Percentiles rank a stretch among this genome's conserved stretches.
These are phyloP conservation scores for Pemphredon lugubris DNA, from an alignment of 2,888 invertebrate species.

Conservation along the genomic window DNA sequence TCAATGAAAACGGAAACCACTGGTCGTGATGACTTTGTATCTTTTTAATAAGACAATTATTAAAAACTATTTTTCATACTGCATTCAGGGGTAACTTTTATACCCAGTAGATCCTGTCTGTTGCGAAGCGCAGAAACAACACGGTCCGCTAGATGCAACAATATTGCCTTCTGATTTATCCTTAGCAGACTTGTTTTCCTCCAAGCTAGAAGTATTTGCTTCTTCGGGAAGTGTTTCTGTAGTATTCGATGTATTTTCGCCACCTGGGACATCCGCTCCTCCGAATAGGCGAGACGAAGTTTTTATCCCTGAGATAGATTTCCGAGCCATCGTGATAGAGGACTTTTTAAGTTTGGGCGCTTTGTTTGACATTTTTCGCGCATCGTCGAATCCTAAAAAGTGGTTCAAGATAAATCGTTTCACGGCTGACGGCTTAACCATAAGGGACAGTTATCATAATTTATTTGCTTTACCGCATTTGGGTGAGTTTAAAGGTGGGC, in stretches of 20 bases:
- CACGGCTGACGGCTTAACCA: conserved; percentile 13
- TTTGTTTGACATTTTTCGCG: conserved; percentile 24
- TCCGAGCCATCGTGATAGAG: conserved; percentile 8
- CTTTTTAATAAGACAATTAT: too few species aligned
- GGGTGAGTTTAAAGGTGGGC: conserved; percentile 4
- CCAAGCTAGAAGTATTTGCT: not conserved
- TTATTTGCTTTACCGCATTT: conserved; percentile 21
- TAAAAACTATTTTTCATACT: too few species aligned
- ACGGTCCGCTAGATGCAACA: conserved; percentile 32
- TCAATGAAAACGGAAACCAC: too few species aligned
- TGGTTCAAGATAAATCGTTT: not conserved
- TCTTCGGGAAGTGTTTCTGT: not conserved
- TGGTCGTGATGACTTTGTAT: too few species aligned
- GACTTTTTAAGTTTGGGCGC: conserved; percentile 23
- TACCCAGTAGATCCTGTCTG: conserved; percentile 41
- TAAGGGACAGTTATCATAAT: not conserved
- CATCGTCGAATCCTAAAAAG: conserved; percentile 33
- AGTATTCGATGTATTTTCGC: not conserved
- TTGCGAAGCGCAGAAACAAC: conserved; percentile 44
- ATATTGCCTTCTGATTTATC: not conserved
- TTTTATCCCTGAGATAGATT: conserved; percentile 12
- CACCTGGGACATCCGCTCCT: conserved; percentile 49
- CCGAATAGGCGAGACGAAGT: conserved; percentile 47
- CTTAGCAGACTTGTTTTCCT: not conserved
- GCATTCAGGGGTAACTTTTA: too few species aligned